These are phyloP conservation scores for Eupeodes latifasciatus DNA, from an alignment of 2,888 invertebrate genomes.

Conservation along the genomic window DNA sequence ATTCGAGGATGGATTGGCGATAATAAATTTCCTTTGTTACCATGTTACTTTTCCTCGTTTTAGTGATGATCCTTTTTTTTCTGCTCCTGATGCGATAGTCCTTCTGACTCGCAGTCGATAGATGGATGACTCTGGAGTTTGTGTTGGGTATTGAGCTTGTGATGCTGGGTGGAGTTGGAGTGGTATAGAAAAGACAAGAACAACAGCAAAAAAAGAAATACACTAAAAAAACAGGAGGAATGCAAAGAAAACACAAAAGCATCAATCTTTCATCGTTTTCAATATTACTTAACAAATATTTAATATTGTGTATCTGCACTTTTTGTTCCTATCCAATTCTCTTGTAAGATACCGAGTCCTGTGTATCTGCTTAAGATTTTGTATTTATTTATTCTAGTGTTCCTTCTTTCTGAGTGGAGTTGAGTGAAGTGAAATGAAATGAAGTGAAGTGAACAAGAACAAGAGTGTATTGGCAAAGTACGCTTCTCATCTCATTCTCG, in stretches of 20 bases:
- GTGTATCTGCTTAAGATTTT: constrained; percentile 14
- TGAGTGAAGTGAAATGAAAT: constrained; percentile 7
- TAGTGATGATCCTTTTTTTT: constrained; percentile 62
- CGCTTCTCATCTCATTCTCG: constrained; percentile 28
- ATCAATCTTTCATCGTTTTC: constrained; percentile 76
- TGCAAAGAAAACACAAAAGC: constrained; percentile 69
- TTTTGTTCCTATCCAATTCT: constrained; percentile 23
- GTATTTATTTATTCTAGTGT: background rate
- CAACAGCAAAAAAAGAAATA: background rate
- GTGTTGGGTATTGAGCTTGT: background rate
- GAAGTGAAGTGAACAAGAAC: constrained; percentile 48
- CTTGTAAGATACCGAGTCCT: constrained; percentile 19
- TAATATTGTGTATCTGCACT: constrained; percentile 74
- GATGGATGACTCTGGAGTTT: constrained; percentile 28
- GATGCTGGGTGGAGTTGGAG: background rate
- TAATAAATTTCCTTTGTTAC: constrained; percentile 75
- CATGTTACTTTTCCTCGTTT: constrained; percentile 45
- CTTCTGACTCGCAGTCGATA: constrained; percentile 5
- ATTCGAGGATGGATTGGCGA: constrained; percentile 69
- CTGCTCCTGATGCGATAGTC: background rate
- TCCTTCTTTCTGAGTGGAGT: constrained; percentile 18
- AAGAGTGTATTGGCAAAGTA: constrained; percentile 64
- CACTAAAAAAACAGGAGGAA: constrained; percentile 13
- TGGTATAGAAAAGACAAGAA: constrained; percentile 6
- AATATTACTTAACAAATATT: constrained; percentile 76